These are phyloP conservation scores for Pseudomugil tenellus DNA, from an alignment of 2,797 vertebrate species.

Conservation along the genomic window DNA sequence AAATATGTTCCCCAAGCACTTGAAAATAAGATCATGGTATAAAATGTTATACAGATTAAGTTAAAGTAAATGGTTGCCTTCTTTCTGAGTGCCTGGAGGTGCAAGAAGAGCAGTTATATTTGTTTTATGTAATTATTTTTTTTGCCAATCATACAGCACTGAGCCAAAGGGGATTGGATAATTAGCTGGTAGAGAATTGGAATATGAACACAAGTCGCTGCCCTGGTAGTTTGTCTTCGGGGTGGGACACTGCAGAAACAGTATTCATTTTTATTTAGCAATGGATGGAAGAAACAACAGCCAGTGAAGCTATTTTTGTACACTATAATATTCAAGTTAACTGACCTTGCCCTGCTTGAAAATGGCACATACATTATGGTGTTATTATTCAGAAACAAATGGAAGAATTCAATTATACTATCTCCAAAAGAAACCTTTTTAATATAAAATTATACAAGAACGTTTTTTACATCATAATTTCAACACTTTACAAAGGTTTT, in stretches of 20 bases:
- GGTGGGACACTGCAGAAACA: conserved; percentile 25
- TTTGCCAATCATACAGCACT: conserved; percentile 42
- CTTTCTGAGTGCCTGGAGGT: conserved; percentile 49
- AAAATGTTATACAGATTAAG: conserved; percentile 49
- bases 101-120: conserved; percentile 41
- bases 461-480: not conserved
- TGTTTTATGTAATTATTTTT: conserved; percentile 36
- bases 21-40: conserved; percentile 33
- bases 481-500: not conserved
- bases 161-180: conserved; percentile 37
- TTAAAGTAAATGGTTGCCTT: conserved; percentile 48
- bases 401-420: not conserved
- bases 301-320: not conserved
- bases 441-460: not conserved
- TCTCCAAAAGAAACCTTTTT: not conserved
- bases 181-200: conserved; percentile 48
- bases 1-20: conserved; percentile 14
- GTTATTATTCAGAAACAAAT: not conserved
- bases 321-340: not conserved
- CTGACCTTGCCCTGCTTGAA: not conserved
- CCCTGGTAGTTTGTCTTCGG: conserved; percentile 35
- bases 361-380: not conserved
- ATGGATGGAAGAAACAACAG: not conserved
- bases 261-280: not conserved
- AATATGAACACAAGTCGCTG: conserved; percentile 39